Base-by-base conservation (phyloP, 2,888 invertebrate genomes). In the Diadromus collaris region DNA sequence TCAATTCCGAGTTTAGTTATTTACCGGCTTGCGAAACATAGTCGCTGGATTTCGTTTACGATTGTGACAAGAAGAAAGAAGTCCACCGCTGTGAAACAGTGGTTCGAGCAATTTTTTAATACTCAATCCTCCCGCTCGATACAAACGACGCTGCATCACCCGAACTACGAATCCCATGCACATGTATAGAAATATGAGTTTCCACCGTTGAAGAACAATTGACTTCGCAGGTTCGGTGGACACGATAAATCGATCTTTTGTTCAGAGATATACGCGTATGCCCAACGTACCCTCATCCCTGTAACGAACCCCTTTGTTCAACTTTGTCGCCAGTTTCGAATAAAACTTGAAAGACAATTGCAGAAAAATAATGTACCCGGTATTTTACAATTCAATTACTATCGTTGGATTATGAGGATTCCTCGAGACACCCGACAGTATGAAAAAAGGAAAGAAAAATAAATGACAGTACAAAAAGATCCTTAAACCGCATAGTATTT, bases 1-100 rank as follows among this genome's bases (percentile, higher is more conserved):
- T 61, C 61, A 41, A 61, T 61, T 21, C 38, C 38, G 38, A 41
- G 21, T 34, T 34, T 19, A 41, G 38, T 61, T 61, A 38, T 61
- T 61, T 61, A 21, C 61, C 38, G 21, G 38, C 9, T 38, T 21
- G 51, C 51, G 51, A 51, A 24, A 24, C 51, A 51, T 13, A 48
- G 21, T 48, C 21, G 10, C 21, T 13, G 51, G 21, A 51, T 51
- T 24, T 21, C 10, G 24, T 51, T 51, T 51, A 51, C 51, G 21
- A 24, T 21, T 10, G 51, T 21, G 51, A 51, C n/a, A 13, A 21
- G 10, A 24, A 21, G 21, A 51, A 51, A 48, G 7, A 48, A 21
- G 21, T 9, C 48, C 9, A 48, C 7, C 21, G 21, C 48, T 21
- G 48, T 21, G 48, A 48, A 48, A 48, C 48, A 48, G 48, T 19